A percentile compares a stretch with the other conserved stretches of the same genome.
Conservation (phyloP, 2,888 invertebrate species). For the Alentia gelatinosa region DNA sequence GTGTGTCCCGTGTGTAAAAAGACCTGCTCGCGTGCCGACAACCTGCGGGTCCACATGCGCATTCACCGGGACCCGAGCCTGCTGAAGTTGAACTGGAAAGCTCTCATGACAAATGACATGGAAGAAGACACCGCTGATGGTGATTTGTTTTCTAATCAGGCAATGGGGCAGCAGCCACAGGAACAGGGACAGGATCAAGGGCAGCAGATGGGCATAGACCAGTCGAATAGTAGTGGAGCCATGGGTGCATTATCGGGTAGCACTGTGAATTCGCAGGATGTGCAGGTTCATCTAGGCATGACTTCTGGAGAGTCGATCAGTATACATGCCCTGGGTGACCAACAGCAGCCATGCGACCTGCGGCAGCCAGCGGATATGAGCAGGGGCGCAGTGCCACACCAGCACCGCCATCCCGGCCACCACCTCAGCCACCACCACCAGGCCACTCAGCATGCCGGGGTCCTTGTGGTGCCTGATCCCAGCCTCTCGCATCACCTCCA, state of each 20-base stretch:
- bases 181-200: neutral
- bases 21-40: slow-evolving; percentile 73
- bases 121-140: neutral
- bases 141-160: neutral
- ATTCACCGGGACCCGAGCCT: slow-evolving; percentile 60
- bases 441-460: neutral
- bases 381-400: neutral
- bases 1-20: slow-evolving; percentile 76
- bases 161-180: neutral
- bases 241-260: neutral
- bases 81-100: slow-evolving; percentile 57
- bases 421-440: neutral
- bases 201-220: neutral
- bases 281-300: neutral
- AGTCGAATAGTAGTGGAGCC: neutral
- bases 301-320: neutral
- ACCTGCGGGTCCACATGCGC: slow-evolving; percentile 69
- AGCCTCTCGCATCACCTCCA: slow-evolving; percentile 5
- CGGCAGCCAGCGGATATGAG: neutral
- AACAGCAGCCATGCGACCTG: neutral
- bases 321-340: neutral
- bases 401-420: neutral
- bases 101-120: slow-evolving; percentile 10
- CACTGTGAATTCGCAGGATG: neutral
- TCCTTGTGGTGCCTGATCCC: slow-evolving; percentile 31